Evolutionary conservation across 2,888 invertebrate species (phyloP).

Genomic region (Schizotus pectinicornis): DNA sequence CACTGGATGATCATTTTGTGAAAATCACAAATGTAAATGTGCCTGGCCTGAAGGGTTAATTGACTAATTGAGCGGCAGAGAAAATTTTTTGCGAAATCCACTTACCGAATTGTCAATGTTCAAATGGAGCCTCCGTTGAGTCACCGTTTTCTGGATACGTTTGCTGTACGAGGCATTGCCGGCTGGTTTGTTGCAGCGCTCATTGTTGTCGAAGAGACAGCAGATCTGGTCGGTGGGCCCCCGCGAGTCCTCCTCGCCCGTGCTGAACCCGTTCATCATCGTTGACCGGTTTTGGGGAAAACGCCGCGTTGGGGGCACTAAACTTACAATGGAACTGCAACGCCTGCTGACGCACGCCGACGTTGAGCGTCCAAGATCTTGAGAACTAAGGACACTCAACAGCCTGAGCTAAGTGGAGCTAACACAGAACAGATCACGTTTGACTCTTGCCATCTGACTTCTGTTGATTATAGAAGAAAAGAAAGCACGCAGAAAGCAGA

Average conservation of each 20-base stretch:
- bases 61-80: neutral
- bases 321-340: too few relatives aligned
- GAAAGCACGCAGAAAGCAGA: too few relatives aligned
- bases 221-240: constrained; percentile 89
- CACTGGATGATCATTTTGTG: constrained; percentile 96
- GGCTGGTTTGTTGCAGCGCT: constrained; percentile 85
- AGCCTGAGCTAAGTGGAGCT: too few relatives aligned
- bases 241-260: constrained; percentile 88
- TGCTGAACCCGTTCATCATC: constrained; percentile 86
- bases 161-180: constrained; percentile 97
- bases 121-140: constrained; percentile 87
- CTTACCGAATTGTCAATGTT: constrained; percentile 80
- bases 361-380: too few relatives aligned
- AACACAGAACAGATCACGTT: too few relatives aligned
- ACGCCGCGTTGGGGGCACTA: too few relatives aligned
- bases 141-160: constrained; percentile 93
- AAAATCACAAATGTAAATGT: constrained; percentile 95
- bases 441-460: too few relatives aligned
- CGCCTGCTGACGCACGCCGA: too few relatives aligned
- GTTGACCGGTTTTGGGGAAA: too few relatives aligned
- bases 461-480: too few relatives aligned
- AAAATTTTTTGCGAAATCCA: constrained; percentile 25
- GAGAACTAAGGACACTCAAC: too few relatives aligned
- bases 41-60: constrained; percentile 74
- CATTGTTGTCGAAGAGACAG: constrained; percentile 89